phyloP scores from a whole-genome alignment of 2,797 vertebrate species.

The Tauraco hartlaubi region DNA sequence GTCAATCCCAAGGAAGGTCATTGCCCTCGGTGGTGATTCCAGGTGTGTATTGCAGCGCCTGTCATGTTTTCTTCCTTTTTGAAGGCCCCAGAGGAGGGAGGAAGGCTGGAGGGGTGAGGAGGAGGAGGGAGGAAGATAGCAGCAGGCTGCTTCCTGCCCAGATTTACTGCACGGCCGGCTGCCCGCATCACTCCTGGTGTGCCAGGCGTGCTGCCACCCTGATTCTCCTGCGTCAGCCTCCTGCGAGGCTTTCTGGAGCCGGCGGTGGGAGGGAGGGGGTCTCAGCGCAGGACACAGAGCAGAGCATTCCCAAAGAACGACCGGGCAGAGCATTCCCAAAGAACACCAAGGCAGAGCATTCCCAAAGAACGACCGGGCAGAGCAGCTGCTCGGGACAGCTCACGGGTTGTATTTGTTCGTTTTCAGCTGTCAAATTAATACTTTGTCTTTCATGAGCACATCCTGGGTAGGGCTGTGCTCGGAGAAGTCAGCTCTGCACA shows the following conservation, averaged over 20 bases:
- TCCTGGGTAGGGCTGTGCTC: not conserved
- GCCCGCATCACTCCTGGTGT: not conserved
- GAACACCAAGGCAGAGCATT: not conserved
- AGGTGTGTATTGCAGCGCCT: not conserved
- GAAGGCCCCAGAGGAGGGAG: not conserved
- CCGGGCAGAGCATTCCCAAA: not conserved
- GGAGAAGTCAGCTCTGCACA: not conserved
- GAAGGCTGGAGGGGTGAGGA: not conserved
- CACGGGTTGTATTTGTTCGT: not conserved
- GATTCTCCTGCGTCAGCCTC: accelerated
- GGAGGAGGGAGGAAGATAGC: not conserved
- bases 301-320: not conserved
- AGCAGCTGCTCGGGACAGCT: not conserved
- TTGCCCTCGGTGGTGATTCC: not conserved
- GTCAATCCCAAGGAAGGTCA: not conserved
- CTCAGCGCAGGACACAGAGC: not conserved
- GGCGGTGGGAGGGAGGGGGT: not conserved
- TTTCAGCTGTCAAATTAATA: not conserved
- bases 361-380: not conserved
- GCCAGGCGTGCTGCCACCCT: not conserved
- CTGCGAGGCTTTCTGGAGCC: not conserved
- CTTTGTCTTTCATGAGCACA: not conserved
- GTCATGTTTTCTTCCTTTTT: not conserved
- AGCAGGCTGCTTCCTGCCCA: not conserved
- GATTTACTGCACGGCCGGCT: accelerated